Evolutionary conservation across 2,888 invertebrate species (phyloP), one percentile per base, ranked within the genome.

Genomic region (Entomobrya multifasciata): DNA sequence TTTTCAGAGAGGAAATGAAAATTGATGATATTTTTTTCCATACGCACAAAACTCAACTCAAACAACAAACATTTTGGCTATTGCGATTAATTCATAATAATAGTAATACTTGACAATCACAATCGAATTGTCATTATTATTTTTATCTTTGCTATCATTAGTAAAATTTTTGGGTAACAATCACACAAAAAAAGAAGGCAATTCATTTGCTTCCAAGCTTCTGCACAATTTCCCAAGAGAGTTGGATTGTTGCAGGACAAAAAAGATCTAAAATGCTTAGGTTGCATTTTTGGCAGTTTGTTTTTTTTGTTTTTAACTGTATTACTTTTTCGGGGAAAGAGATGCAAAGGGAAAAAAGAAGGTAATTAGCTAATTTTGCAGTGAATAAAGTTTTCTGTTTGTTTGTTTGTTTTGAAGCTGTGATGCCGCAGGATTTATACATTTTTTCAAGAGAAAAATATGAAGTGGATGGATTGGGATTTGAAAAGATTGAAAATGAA

Each of bases 191-290:
- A n/a, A n/a, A n/a, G n/a, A n/a, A n/a, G n/a, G n/a, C n/a, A n/a
- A n/a, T n/a, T n/a, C n/a, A n/a, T n/a, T n/a, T n/a, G n/a, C n/a
- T n/a, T n/a, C n/a, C n/a, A n/a, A n/a, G n/a, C n/a, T 36, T 65
- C 11, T 36, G 41, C 27, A n/a, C 17, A 41, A 17, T 65, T 36
- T 65, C 65, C 65, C 65, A 15, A 36, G 65, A 65, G 65, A 30
- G 1, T 27, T 6, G 15, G 30, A 15, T 27, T 0, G 5, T 15
- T 36, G 36, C 5, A 36, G 5, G 36, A 36, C 36, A 8, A 36
- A 4, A 8, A 36, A 36, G n/a, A n/a, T n/a, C n/a, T n/a, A 8
- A 30, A 60, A 25, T 1, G 6, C 25, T 25, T n/a, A n/a, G n/a
- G n/a, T n/a, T n/a, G n/a, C 11, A 5, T 5, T 25, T 8, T 57